Base-by-base conservation (phyloP, 1,140 invertebrate species). In the Maniola jurtina region DNA sequence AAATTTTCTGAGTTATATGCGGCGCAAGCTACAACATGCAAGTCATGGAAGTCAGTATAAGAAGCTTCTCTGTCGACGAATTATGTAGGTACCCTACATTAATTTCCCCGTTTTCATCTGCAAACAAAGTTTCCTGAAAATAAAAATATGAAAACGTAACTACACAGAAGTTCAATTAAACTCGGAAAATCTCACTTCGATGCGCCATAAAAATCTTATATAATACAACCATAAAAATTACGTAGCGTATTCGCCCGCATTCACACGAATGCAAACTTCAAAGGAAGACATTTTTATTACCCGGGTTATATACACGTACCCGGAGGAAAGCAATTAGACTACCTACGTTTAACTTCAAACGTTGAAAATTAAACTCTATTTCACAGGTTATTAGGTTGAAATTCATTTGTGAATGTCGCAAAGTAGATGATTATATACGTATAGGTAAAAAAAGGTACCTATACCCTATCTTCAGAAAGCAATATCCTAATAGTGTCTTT, bases 201-300 rank as follows among this genome's bases (percentile, higher is more conserved):
- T 55, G 35, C 9, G 10, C 35, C 35, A 34, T 55, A 35, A 54
- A 54, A 54, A 55, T 55, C 25, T 55, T 34, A 55, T 55, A 55
- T 55, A 34, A 35, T 55, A 25, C 34, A 33, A 25, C 34, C 35
- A 45, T 55, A 34, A 34, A 10, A 35, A 34, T 55, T 34, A 54
- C 50, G 9, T 34, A 55, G 25, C 42, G 42, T 45, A 45, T 45
- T 45, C 42, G 5, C 42, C 13, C 42, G 42, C 42, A 45, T 45
- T 45, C 42, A 13, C 42, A 45, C 42, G 42, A 11, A 45, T 45
- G 42, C 42, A 45, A 71, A 64, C 70, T 68, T 71, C 65, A 71
- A 68, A 64, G 70, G 56, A 61, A 64, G 66, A 71, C 66, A 64
- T 71, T 71, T 71, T 71, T 71, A 71, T 71, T 71, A 67, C 64